phyloP scores from a whole-genome alignment of 1,140 invertebrate genomes.

The Drosophila littoralis region DNA sequence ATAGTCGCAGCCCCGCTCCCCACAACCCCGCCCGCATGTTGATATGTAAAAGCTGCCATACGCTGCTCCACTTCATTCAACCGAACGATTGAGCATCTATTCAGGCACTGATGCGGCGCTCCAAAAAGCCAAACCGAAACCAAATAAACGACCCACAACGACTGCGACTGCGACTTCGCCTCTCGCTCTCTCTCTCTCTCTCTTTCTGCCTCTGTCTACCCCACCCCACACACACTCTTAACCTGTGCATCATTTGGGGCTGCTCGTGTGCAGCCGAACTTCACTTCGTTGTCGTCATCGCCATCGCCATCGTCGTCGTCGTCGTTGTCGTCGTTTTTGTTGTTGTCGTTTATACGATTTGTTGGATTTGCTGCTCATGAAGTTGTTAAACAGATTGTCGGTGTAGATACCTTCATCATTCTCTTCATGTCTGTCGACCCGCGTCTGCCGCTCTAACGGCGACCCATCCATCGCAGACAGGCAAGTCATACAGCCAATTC shows the following conservation, averaged over 20 bases:
- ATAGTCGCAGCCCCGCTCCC: constrained; percentile 42
- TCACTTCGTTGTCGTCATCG: constrained; percentile 28
- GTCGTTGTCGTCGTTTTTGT: constrained; percentile 27
- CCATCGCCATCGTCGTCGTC: constrained; percentile 6
- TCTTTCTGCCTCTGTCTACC: neutral
- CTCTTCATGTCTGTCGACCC: constrained; percentile 40
- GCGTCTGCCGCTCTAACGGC: constrained; percentile 7
- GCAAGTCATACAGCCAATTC: constrained; percentile 53
- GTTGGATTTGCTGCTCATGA: constrained; percentile 84
- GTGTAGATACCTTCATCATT: constrained; percentile 84
- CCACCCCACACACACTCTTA: constrained; percentile 2
- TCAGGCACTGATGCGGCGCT: constrained; percentile 62
- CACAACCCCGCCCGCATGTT: constrained; percentile 1
- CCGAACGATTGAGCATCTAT: constrained; percentile 81
- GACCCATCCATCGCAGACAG: constrained; percentile 44
- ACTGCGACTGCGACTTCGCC: constrained; percentile 19
- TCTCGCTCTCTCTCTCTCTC: neutral
- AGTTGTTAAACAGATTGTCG: constrained; percentile 84
- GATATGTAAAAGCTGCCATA: constrained; percentile 25
- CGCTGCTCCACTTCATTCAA: constrained; percentile 70
- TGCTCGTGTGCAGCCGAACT: constrained; percentile 40
- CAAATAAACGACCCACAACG: constrained; percentile 53
- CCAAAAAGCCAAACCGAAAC: constrained; percentile 56
- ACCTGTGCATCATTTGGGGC: constrained; percentile 48
- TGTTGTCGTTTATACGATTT: constrained; percentile 77